phyloP scores from a whole-genome alignment of 2,113 vertebrate genomes.

The Gorsachius goisagi region DNA sequence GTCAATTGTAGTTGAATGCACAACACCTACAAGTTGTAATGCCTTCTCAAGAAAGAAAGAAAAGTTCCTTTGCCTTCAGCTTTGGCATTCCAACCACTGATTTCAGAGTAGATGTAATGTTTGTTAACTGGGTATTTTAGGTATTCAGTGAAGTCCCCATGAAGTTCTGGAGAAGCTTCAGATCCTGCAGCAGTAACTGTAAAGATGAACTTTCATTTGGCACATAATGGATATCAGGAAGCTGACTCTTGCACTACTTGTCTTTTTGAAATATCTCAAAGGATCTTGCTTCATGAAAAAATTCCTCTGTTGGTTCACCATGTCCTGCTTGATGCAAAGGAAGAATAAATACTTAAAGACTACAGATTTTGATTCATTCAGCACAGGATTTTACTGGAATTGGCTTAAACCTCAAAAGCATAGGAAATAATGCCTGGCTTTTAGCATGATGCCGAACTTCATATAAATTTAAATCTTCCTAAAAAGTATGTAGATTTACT shows the following conservation, averaged over 20 bases:
- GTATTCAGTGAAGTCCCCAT: not conserved
- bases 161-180: not conserved
- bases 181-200: not conserved
- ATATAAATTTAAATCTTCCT: not conserved
- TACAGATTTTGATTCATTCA: not conserved
- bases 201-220: not conserved
- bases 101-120: not conserved
- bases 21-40: not conserved
- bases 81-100: not conserved
- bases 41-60: not conserved
- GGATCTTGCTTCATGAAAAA: not conserved
- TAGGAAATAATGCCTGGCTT: not conserved
- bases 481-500: not conserved
- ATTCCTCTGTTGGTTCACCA: not conserved
- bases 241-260: not conserved
- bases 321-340: not conserved
- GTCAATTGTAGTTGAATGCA: not conserved
- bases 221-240: not conserved
- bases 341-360: not conserved
- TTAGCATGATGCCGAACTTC: not conserved
- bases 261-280: not conserved
- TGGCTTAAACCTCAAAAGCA: not conserved
- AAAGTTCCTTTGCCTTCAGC: not conserved
- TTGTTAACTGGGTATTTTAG: not conserved
- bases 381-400: not conserved